Percentiles rank a stretch among this genome's conserved stretches.
Conservation (phyloP, 1,140 invertebrate species). For the Steinernema khuongi region DNA sequence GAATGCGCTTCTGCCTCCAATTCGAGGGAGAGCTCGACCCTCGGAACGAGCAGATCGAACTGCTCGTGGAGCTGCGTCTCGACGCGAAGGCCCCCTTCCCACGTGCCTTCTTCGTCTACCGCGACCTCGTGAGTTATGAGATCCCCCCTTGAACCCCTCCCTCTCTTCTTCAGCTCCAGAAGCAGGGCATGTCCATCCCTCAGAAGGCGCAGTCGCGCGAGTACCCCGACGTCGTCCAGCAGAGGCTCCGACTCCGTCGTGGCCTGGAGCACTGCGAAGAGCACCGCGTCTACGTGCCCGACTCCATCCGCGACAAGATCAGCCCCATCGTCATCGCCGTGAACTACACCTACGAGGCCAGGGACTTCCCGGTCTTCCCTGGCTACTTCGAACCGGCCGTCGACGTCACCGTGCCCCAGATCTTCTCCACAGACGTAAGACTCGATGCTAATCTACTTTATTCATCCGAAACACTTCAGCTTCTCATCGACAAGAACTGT, state of each 20-base stretch:
- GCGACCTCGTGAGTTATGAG: not conserved
- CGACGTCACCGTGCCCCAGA: slow-evolving; percentile 49
- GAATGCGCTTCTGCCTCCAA: not conserved
- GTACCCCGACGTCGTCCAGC: slow-evolving; percentile 52
- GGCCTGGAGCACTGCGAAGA: slow-evolving; percentile 29
- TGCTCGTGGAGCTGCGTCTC: not conserved
- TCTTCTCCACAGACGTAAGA: slow-evolving; percentile 48
- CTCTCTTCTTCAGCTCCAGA: not conserved
- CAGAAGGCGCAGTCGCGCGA: slow-evolving; percentile 36
- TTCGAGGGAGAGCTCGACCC: not conserved
- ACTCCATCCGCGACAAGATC: slow-evolving; percentile 74
- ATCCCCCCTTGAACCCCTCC: too few relatives aligned
- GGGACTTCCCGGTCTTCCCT: slow-evolving; percentile 27
- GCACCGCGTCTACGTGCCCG: slow-evolving; percentile 28
- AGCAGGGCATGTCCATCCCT: not conserved
- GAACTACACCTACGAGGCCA: slow-evolving; percentile 69
- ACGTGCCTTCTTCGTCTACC: not conserved
- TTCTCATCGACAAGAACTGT: slow-evolving; percentile 84
- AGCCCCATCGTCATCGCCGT: slow-evolving; percentile 82
- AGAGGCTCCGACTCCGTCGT: slow-evolving; percentile 41
- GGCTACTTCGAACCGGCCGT: slow-evolving; percentile 58
- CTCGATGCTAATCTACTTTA: not conserved
- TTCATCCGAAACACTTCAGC: slow-evolving; percentile 50
- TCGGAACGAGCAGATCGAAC: slow-evolving; percentile 2
- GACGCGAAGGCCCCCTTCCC: not conserved